These are phyloP conservation scores for Lindbergichthys nudifrons DNA, from an alignment of 2,797 vertebrate genomes.

Conservation along the genomic window DNA sequence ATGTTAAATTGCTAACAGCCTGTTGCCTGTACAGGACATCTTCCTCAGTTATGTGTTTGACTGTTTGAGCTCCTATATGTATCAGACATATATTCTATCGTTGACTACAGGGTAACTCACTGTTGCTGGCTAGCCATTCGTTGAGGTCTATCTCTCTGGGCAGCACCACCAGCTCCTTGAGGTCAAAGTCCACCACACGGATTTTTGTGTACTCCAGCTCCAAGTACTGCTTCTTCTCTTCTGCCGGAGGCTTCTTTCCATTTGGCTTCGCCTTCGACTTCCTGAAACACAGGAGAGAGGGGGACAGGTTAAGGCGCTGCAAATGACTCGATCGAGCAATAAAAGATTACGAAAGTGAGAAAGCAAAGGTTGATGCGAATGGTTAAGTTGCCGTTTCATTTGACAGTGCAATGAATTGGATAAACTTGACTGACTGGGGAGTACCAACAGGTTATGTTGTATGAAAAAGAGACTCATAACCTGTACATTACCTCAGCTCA, in stretches of 20 bases:
- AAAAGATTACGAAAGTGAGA: not conserved
- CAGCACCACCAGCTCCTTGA: constrained; percentile 96
- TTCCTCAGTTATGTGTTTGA: not conserved
- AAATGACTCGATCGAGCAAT: not conserved
- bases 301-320: constrained; percentile 10
- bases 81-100: not conserved
- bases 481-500: no score
- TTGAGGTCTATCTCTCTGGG: constrained; percentile 98
- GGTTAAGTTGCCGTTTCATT: not conserved
- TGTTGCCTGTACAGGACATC: not conserved
- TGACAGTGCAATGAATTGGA: not conserved
- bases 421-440: not conserved
- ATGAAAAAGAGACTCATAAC: no score
- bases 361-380: not conserved
- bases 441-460: not conserved
- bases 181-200: constrained; percentile 94
- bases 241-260: constrained; percentile 93
- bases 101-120: constrained; percentile 81
- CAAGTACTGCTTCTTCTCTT: constrained; percentile 97
- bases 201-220: constrained; percentile 95
- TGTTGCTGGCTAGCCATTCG: constrained; percentile 99
- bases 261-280: constrained; percentile 99
- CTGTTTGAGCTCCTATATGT: not conserved
- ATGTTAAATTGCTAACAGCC: not conserved
- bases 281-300: constrained; percentile 76